Evolutionary conservation across 2,797 vertebrate species (phyloP), one percentile per base, ranked within the genome.

Genomic region (Glossophaga mutica): DNA sequence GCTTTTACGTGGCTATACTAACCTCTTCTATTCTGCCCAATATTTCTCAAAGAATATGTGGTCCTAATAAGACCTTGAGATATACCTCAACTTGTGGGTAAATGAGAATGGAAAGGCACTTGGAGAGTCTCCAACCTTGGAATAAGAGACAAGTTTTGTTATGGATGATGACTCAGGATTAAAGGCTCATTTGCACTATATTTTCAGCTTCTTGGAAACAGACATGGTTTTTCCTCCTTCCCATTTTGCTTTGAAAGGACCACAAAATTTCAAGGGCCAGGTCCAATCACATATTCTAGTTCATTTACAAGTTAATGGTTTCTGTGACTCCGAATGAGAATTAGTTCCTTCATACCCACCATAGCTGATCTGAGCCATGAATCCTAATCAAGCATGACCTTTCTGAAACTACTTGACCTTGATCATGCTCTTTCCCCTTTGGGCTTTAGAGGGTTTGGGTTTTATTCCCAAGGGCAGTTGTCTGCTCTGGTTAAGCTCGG

Each of bases 211-310:
- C 46, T 89, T 79, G 6, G 22, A 77, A 95, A 95, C 62, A 92
- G 86, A 85, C 9, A 37, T 37, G 10, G 5, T 48, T 48, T 93
- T 95, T 87, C 19, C 37, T 67, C 34, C 39, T 67, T 39, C 21
- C 16, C 19, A 76, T 94, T 93, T 95, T 92, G 37, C 65, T 95
- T 94, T 42, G 42, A 96, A 95, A 95, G 11, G 46, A 9, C 81
- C 29, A 96, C 26, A 86, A 68, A 82, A 26, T 90, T 92, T 82
- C 86, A 92, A 92, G 44, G n/a, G 18, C 65, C 46, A 91, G 42
- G 19, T 87, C 46, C 14, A 68, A 29, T 95, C 94, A 79, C 2
- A 79, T 67, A 78, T 82, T 50, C 12, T 5, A 85, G 29, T 89
- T 91, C 46, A 86, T 84, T 87, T 86, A 81, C n/a, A 87, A 22